Percentiles rank a stretch among this genome's conserved stretches.
These are phyloP conservation scores for Ormyrus rosae DNA, from an alignment of 2,888 invertebrate genomes.

Conservation along the genomic window DNA sequence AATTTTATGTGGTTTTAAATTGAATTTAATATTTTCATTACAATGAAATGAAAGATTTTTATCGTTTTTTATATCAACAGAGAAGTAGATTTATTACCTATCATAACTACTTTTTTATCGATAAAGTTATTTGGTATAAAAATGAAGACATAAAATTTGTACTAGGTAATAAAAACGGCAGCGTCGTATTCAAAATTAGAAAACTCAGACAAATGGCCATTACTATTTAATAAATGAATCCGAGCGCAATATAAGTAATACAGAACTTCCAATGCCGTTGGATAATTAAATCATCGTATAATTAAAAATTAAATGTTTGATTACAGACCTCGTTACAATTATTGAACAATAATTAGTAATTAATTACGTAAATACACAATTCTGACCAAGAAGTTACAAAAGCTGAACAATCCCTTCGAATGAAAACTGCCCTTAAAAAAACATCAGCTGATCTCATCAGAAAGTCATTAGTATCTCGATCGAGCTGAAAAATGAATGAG, in stretches of 20 bases:
- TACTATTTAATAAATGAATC: neutral
- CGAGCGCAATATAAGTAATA: too few species aligned
- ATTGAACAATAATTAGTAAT: too few species aligned
- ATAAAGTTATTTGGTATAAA: slow-evolving; percentile 32
- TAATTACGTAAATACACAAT: too few species aligned
- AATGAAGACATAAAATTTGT: slow-evolving; percentile 27
- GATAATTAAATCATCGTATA: too few species aligned
- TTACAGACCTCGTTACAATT: too few species aligned
- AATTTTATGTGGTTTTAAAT: slow-evolving; percentile 1
- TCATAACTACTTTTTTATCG: slow-evolving; percentile 43
- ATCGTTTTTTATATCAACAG: slow-evolving; percentile 28
- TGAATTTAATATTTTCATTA: slow-evolving; percentile 19
- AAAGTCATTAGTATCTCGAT: neutral
- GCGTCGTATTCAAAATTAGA: slow-evolving; percentile 21
- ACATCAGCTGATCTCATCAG: neutral
- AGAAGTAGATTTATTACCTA: slow-evolving; percentile 34
- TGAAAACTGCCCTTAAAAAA: too few species aligned
- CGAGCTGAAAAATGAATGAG: neutral
- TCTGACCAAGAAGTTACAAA: too few species aligned
- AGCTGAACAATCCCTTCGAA: too few species aligned
- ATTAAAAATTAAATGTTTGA: too few species aligned
- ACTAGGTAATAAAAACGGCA: slow-evolving; percentile 34
- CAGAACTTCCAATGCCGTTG: too few species aligned
- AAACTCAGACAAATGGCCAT: neutral
- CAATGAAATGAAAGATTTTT: slow-evolving; percentile 28